Base-by-base conservation (phyloP, 1,140 invertebrate genomes). In the Eurosta solidaginis region DNA sequence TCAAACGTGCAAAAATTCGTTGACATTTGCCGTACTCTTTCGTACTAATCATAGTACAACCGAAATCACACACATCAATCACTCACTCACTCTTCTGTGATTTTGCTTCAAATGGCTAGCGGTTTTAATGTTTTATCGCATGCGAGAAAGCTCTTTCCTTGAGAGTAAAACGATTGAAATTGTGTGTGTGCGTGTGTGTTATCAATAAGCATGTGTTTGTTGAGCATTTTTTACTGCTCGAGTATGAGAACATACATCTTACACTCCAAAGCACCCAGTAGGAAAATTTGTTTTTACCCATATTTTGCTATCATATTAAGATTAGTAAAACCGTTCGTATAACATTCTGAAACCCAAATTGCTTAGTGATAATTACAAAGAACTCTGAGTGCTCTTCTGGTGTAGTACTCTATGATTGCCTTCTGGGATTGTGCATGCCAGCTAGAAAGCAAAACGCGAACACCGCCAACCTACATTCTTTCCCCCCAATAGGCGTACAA, bases 1-100 rank as follows among this genome's bases (percentile, higher is more conserved):
- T 68, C 59, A 68, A 68, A 42, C 59, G 59, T 68, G 59, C 59
- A 68, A 68, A 68, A 68, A 68, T 68, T 42, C 59, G 59, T 20
- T 68, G 59, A 68, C 59, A 52, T 22, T 52, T 10, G 5, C 7
- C 10, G n/a, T 17, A 68, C 59, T 22, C 59, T 68, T 40, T 20
- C 59, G 10, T 33, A 68, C 36, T 68, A n/a, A n/a, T n/a, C n/a
- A n/a, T n/a, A n/a, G n/a, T n/a, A n/a, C n/a, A n/a, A n/a, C 3
- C 20, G 20, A 52, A 22, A 9, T 2, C 17, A 14, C 49, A 52
- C 3, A 22, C 25, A 52, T 22, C 20, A 4, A 10, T 5, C 1
- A 22, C 22, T 49, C 47, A 17, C 9, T 17, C 5, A 49, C 47
- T 52, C 49, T 5, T 22, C 20, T 22, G 22, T 2, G 45, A 3